phyloP scores from a whole-genome alignment of 2,888 invertebrate species.

The Archaeoteleia sp. region DNA sequence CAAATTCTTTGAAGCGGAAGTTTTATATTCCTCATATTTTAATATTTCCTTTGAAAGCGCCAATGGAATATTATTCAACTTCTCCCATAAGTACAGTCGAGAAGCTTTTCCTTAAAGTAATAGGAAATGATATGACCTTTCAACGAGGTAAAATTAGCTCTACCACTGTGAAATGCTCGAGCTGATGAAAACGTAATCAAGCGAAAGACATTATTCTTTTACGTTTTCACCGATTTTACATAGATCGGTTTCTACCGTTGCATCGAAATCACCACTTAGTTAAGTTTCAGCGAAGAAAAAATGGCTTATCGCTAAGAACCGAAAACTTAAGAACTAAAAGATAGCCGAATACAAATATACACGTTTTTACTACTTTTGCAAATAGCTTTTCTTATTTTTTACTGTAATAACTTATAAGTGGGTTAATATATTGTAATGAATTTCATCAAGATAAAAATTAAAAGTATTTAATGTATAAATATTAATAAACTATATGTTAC shows the following conservation, averaged over 20 bases:
- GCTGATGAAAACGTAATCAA: neutral
- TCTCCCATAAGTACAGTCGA: neutral
- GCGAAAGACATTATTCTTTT: neutral
- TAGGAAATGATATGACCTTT: conserved; percentile 2
- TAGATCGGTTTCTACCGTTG: neutral
- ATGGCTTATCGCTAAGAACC: no score
- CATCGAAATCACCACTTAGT: neutral
- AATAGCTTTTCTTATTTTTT: no score
- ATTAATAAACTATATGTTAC: no score
- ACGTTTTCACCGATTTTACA: neutral
- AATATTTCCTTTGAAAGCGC: conserved; percentile 2
- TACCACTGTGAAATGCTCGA: neutral
- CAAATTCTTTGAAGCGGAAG: neutral
- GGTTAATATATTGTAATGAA: no score
- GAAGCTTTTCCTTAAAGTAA: conserved; percentile 3
- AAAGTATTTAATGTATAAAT: no score
- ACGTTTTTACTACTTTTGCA: no score
- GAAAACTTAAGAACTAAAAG: no score
- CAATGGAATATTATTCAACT: conserved; percentile 1
- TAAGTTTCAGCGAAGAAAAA: no score
- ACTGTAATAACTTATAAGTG: no score
- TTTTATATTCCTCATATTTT: conserved; percentile 4
- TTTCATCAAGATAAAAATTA: no score
- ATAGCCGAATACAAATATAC: no score
- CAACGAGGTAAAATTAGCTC: conserved; percentile 2